Evolutionary conservation across 2,113 vertebrate species (phyloP).

Genomic region (Gasterosteus aculeatus): DNA sequence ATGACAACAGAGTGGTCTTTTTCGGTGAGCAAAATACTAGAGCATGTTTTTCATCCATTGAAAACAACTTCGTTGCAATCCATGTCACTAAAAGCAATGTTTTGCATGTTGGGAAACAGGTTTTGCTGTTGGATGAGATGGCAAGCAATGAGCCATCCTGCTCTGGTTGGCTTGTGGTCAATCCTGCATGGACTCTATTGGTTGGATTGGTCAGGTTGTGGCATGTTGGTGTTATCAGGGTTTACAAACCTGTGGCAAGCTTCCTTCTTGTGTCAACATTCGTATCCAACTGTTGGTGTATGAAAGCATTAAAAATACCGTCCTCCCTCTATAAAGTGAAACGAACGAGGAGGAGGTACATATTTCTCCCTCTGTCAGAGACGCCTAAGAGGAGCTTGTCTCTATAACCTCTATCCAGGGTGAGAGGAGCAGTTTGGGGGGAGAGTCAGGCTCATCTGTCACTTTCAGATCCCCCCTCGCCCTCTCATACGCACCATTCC

Average conservation of each 20-base stretch:
- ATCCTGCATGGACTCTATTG: background rate
- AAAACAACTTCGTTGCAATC: background rate
- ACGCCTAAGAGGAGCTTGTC: slow-evolving; percentile 34
- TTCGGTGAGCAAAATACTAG: background rate
- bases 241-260: background rate
- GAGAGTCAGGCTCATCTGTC: slow-evolving; percentile 47
- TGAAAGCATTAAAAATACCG: background rate
- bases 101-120: no score
- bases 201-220: background rate
- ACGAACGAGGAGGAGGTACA: background rate
- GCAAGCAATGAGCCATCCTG: background rate
- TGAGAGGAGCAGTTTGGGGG: slow-evolving; percentile 36
- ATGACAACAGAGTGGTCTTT: background rate
- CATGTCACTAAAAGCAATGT: no score
- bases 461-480: slow-evolving; percentile 4
- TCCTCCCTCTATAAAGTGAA: background rate
- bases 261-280: background rate
- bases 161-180: background rate
- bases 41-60: background rate
- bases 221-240: background rate
- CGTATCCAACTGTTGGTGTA: background rate
- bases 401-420: slow-evolving; percentile 27
- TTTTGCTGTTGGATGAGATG: no score
- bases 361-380: slow-evolving; percentile 21
- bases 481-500: background rate